Base-by-base conservation (phyloP, 1,140 invertebrate genomes). In the Drosophila erecta region DNA sequence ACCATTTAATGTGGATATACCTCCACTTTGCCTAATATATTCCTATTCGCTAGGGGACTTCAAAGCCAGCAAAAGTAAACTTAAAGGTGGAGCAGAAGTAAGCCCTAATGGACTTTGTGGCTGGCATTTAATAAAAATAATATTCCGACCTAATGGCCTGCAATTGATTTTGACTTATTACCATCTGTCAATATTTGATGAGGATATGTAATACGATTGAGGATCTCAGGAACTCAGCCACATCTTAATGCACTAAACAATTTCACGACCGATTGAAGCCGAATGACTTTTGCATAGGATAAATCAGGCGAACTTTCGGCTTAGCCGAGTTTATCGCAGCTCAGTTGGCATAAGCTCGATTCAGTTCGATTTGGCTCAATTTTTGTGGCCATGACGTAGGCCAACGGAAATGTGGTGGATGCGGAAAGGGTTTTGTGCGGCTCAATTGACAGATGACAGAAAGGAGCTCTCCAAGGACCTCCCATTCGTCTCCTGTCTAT, bases 241-340 rank as follows among this genome's bases (percentile, higher is more conserved):
- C 35, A 30, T 24, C 66, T 51, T 72, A 72, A 50, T 84, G 71
- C 80, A 79, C 60, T 67, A 67, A 84, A 79, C 80, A 84, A 84
- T 84, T 85, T 84, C 81, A 84, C 80, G 81, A 72, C 53, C 76
- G 81, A 67, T 64, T 84, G 66, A 46, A 79, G 58, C 57, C 76
- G 70, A 84, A 76, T 84, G 60, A 76, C 65, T 83, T 80, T 80
- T 77, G 67, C 60, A 57, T 76, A 17, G 50, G 27, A 62, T 38
- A 83, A 83, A 70, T 83, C 64, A 49, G 55, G 62, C 61, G 67
- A 62, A 78, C 14, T 46, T 24, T 11, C 33, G 49, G 33, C 41
- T 55, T 46, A 69, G 62, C 35, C 58, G 53, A 41, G 61, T 57
- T 59, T 64, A 67, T 49, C 60, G 41, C 59, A 61, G 60, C 75